Conservation (phyloP, 2,113 vertebrate species). For the Gavia stellata region DNA sequence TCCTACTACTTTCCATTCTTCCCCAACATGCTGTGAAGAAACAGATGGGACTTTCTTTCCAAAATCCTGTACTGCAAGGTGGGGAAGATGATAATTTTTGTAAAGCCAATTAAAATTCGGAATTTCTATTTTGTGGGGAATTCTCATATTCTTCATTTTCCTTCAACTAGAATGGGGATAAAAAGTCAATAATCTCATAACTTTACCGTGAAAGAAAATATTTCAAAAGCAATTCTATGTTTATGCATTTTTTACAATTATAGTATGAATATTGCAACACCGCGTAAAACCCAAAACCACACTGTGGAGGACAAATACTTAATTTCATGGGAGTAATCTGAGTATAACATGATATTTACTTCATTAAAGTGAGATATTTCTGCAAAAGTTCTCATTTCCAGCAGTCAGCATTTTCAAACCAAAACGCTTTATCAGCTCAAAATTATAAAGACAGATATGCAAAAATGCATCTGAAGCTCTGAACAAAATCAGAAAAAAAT, state of each 20-base stretch:
- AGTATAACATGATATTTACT: neutral
- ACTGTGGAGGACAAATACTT: neutral
- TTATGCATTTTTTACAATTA: conserved; percentile 48
- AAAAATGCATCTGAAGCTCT: neutral
- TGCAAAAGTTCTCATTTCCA: neutral
- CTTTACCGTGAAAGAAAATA: neutral
- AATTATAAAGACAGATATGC: neutral
- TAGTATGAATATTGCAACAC: conserved; percentile 36
- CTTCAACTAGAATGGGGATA: neutral
- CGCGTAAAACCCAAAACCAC: neutral
- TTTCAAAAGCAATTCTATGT: conserved; percentile 10
- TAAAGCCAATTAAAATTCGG: neutral
- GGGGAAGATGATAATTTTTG: neutral
- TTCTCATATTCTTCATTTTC: neutral
- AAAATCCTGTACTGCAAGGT: neutral
- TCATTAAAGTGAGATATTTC: neutral
- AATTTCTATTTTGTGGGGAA: neutral
- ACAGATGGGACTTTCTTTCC: neutral
- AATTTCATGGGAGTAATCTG: neutral
- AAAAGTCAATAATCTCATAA: neutral
- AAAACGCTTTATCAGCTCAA: neutral
- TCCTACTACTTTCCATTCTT: neutral
- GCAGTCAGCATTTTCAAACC: neutral
- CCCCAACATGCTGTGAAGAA: neutral
- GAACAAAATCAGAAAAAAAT: neutral